phyloP scores from a whole-genome alignment of 2,113 vertebrate genomes.

The Amblyornis subalaris region DNA sequence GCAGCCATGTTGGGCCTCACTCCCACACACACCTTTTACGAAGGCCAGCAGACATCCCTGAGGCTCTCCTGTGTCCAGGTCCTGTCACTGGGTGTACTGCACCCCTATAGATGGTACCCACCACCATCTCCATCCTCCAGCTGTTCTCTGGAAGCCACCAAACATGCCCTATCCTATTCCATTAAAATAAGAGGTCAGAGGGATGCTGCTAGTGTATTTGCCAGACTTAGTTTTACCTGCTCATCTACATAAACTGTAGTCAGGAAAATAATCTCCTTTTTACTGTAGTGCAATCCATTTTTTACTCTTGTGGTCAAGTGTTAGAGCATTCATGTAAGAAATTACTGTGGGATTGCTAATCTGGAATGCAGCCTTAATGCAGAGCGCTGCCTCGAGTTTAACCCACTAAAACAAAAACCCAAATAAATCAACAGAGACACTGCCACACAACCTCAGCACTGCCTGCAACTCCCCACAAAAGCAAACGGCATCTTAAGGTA shows the following conservation, averaged over 20 bases:
- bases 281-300: accelerated
- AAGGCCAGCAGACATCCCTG: background rate
- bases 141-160: background rate
- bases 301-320: background rate
- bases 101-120: no score
- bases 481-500: no score
- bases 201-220: accelerated
- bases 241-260: background rate
- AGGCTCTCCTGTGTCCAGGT: background rate
- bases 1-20: accelerated
- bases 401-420: background rate
- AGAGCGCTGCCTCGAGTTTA: background rate
- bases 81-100: accelerated
- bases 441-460: background rate
- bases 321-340: background rate
- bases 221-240: background rate
- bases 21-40: accelerated
- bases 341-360: background rate
- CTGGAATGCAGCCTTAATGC: background rate
- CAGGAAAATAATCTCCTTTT: background rate
- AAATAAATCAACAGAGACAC: background rate
- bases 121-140: background rate
- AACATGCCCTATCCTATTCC: background rate
- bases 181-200: accelerated
- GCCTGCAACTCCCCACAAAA: background rate